These are phyloP conservation scores for Brachirus orientalis DNA, from an alignment of 2,113 vertebrate species.

Conservation along the genomic window DNA sequence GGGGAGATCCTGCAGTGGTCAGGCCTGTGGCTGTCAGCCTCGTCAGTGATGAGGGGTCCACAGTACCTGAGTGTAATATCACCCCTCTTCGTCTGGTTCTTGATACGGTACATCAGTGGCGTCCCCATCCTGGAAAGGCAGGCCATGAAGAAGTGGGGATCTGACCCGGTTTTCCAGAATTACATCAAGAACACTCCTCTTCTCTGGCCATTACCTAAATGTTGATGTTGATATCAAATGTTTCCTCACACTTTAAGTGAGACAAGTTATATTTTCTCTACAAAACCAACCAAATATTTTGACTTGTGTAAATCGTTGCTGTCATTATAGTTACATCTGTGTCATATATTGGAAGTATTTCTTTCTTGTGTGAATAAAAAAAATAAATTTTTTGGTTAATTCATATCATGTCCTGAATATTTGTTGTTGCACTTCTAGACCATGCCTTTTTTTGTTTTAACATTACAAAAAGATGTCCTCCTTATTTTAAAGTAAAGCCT, in stretches of 20 bases:
- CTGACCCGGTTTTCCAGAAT: slow-evolving; percentile 72
- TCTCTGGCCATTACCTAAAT: slow-evolving; percentile 78
- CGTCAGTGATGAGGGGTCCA: slow-evolving; percentile 77
- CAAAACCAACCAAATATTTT: background rate
- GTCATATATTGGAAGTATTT: too few species aligned
- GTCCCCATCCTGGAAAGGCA: slow-evolving; percentile 84
- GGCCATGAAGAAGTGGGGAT: slow-evolving; percentile 81
- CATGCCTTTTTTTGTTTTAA: too few species aligned
- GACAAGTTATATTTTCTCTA: background rate
- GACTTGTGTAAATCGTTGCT: background rate
- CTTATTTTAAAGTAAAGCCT: too few species aligned
- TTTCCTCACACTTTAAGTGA: background rate
- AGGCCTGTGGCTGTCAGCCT: slow-evolving; percentile 83
- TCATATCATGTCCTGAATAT: too few species aligned
- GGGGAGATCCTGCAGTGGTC: slow-evolving; percentile 87
- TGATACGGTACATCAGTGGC: slow-evolving; percentile 81
- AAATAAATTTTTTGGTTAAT: too few species aligned
- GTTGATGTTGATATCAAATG: slow-evolving; percentile 30
- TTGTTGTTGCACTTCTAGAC: too few species aligned
- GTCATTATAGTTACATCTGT: background rate
- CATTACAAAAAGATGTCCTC: too few species aligned
- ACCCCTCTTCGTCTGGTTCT: slow-evolving; percentile 84
- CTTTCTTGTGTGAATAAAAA: too few species aligned
- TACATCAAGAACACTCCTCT: slow-evolving; percentile 82
- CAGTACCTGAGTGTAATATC: slow-evolving; percentile 80